A percentile compares a stretch with the other conserved stretches of the same genome.
Conservation (phyloP, 1,140 invertebrate species). For the Magallana ariakensis region DNA sequence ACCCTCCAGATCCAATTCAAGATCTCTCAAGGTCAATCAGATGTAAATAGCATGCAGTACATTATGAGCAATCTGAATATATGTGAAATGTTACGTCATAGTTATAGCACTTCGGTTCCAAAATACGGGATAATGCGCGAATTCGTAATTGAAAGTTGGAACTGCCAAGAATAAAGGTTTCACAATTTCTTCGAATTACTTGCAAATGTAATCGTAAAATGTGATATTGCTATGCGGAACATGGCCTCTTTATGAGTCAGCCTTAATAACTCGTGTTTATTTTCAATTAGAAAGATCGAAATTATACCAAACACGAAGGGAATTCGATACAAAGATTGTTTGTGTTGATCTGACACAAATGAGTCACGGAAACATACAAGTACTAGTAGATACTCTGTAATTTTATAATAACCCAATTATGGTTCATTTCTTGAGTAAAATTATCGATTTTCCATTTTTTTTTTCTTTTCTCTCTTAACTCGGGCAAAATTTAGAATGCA, state of each 20-base stretch:
- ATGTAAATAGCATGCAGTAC: neutral
- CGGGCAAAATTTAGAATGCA: neutral
- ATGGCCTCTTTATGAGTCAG: neutral
- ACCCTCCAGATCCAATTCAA: neutral
- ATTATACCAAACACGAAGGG: neutral
- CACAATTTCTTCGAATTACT: neutral
- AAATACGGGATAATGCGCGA: too few relatives aligned
- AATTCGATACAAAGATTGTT: neutral
- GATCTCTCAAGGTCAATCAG: conserved; percentile 11
- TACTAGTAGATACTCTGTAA: neutral
- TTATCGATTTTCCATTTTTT: neutral
- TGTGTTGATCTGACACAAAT: neutral
- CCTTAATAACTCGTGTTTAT: neutral
- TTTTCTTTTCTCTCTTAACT: neutral
- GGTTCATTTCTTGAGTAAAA: neutral
- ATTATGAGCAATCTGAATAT: neutral
- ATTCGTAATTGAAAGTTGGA: too few relatives aligned
- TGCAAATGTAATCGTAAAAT: neutral
- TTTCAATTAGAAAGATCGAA: neutral
- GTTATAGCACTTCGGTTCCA: too few relatives aligned
- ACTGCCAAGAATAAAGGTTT: too few relatives aligned
- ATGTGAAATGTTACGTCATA: neutral
- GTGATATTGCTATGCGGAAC: neutral
- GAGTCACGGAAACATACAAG: neutral
- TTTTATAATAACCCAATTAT: neutral